phyloP scores from a whole-genome alignment of 1,140 invertebrate genomes.

The Lepeophtheirus salmonis region DNA sequence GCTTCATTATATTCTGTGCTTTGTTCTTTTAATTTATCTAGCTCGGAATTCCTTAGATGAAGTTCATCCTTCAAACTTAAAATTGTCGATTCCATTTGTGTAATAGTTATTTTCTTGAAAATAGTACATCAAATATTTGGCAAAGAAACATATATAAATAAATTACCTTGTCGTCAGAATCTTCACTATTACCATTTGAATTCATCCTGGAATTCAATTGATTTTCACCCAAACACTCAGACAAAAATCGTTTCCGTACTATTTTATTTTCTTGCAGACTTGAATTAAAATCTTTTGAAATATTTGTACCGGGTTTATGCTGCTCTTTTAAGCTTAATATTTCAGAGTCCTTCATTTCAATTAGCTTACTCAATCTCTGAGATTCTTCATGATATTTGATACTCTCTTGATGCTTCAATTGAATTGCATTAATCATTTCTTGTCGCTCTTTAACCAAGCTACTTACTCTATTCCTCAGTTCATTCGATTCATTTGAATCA shows the following conservation, averaged over 20 bases:
- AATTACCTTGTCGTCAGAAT: too few species aligned
- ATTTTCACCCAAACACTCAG: background rate
- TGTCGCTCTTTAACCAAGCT: constrained; percentile 38
- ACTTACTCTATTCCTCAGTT: constrained; percentile 26
- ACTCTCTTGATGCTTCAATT: constrained; percentile 60
- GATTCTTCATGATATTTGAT: constrained; percentile 61
- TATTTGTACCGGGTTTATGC: constrained; percentile 30
- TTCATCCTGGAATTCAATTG: too few species aligned
- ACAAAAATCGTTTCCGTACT: constrained; percentile 27
- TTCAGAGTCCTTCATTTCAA: constrained; percentile 22
- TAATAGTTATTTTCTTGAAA: too few species aligned
- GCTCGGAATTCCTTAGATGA: constrained; percentile 21
- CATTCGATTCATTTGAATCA: constrained; percentile 28
- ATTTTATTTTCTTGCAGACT: constrained; percentile 31
- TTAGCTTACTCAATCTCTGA: constrained; percentile 40
- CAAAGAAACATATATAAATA: too few species aligned
- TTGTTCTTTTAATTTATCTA: constrained; percentile 17
- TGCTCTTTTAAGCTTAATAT: constrained; percentile 27
- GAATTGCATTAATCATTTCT: constrained; percentile 50
- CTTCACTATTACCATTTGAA: constrained; percentile 21
- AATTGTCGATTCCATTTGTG: background rate
- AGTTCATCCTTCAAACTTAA: background rate
- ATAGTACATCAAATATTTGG: too few species aligned
- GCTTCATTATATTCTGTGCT: background rate
- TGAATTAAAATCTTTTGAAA: constrained; percentile 34